Conservation (phyloP, 2,113 vertebrate species). For the Clupea harengus region DNA sequence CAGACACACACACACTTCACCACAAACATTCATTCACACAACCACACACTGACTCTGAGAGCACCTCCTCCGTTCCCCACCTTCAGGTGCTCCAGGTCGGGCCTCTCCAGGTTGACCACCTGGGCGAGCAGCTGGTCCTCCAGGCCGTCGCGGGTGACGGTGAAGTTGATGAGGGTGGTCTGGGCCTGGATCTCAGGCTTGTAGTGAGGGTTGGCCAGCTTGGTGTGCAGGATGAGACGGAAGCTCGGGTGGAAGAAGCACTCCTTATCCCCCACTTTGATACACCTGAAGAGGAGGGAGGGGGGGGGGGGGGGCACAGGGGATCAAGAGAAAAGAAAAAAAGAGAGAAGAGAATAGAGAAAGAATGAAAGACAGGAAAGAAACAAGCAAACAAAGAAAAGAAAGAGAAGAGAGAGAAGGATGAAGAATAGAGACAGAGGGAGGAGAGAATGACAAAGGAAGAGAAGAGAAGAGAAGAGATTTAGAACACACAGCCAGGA, state of each 20-base stretch:
- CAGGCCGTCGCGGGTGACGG: slow-evolving; percentile 62
- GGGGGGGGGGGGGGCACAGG: not conserved
- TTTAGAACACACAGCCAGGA: too few species aligned
- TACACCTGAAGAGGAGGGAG: slow-evolving; percentile 60
- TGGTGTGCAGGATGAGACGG: slow-evolving; percentile 73
- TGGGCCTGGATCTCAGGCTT: slow-evolving; percentile 74
- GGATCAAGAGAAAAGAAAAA: not conserved
- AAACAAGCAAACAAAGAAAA: too few species aligned
- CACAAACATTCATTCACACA: too few species aligned
- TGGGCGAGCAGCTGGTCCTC: slow-evolving; percentile 74
- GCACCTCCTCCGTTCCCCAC: slow-evolving; percentile 41
- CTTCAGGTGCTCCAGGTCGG: slow-evolving; percentile 69
- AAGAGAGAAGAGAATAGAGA: not conserved
- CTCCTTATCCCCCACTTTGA: slow-evolving; percentile 77
- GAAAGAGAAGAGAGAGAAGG: not conserved
- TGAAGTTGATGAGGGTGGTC: slow-evolving; percentile 74
- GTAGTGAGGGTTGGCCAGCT: slow-evolving; percentile 73
- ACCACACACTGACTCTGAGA: too few species aligned
- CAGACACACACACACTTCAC: too few species aligned
- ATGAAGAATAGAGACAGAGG: too few species aligned
- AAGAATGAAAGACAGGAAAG: too few species aligned
- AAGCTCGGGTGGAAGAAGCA: slow-evolving; percentile 70
- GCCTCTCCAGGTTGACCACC: slow-evolving; percentile 72
- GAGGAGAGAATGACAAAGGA: not conserved
- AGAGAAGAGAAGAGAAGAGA: not conserved